These are phyloP conservation scores for Triplophysa rosa DNA, from an alignment of 2,113 vertebrate species.

Conservation along the genomic window DNA sequence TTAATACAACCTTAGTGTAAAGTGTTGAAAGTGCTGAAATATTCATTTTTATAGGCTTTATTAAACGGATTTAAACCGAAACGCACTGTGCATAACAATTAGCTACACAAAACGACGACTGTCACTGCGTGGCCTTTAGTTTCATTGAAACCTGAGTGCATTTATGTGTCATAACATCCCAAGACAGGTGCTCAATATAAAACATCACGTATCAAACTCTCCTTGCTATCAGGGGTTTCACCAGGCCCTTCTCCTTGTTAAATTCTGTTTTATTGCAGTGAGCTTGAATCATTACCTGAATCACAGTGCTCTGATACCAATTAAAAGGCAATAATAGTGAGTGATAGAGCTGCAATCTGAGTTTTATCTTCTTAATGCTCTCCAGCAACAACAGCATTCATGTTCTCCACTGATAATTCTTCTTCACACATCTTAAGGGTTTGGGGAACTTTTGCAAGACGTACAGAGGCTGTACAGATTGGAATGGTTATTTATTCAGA, in stretches of 20 bases:
- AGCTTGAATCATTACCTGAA: slow-evolving; percentile 18
- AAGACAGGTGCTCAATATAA: neutral
- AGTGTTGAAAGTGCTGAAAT: too few species aligned
- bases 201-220: neutral
- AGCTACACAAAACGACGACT: neutral
- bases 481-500: neutral
- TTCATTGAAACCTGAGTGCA: neutral
- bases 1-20: too few species aligned
- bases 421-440: neutral
- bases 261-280: slow-evolving; percentile 16
- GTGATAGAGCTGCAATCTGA: slow-evolving; percentile 3
- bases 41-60: too few species aligned
- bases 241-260: slow-evolving; percentile 2
- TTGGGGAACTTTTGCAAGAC: too few species aligned
- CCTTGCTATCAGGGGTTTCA: neutral
- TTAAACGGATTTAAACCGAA: neutral
- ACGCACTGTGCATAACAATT: neutral
- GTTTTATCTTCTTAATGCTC: slow-evolving; percentile 17
- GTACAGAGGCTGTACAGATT: neutral
- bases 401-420: slow-evolving; percentile 5
- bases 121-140: neutral
- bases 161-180: neutral
- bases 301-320: slow-evolving; percentile 28
- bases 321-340: slow-evolving; percentile 41
- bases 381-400: neutral